Evolutionary conservation across 2,113 vertebrate species (phyloP), one percentile per base, ranked within the genome.

Genomic region (Ploceus nigricollis): DNA sequence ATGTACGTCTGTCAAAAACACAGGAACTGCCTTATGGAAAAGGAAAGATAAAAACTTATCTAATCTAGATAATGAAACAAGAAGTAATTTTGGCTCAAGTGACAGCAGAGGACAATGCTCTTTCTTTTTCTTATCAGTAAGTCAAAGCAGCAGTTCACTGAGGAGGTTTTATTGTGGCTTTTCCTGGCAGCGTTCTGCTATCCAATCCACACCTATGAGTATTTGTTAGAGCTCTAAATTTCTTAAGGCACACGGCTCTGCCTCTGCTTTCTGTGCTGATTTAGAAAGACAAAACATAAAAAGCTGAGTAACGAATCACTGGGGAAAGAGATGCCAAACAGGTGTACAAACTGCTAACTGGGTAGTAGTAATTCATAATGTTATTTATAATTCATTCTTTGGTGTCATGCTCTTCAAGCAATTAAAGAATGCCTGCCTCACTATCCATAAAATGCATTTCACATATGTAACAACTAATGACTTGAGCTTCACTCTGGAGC

Each of bases 11-110:
- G 39, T 60, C 93, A 96, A 86, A 95, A 96, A 92, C 92, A 87
- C 89, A 90, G 65, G 63, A 96, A 95, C 42, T 86, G 45, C 73
- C 83, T 72, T 87, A 93, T 56, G 50, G 66, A 94, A 96, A 68
- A 88, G 15, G 30, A 87, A 85, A 89, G 94, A 96, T 73, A 93
- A 96, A 95, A 92, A 91, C n/a, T 87, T 94, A 96, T 95, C 95
- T 83, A 64, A 95, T 93, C 44, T 48, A 81, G 79, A 93, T 78
- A 90, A 95, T 40, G 64, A 90, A 95, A 76, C 44, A 82, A 83
- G 63, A 79, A 83, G 79, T 85, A 77, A 82, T 95, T 96, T 87
- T 90, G 82, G 66, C 61, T 94, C 54, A 79, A 66, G 69, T 89
- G 90, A 90, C 93, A 94, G 73, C 47, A 92, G 58, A 95, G 56